phyloP scores from a whole-genome alignment of 2,888 invertebrate genomes.

The Creontiades dilutus region DNA sequence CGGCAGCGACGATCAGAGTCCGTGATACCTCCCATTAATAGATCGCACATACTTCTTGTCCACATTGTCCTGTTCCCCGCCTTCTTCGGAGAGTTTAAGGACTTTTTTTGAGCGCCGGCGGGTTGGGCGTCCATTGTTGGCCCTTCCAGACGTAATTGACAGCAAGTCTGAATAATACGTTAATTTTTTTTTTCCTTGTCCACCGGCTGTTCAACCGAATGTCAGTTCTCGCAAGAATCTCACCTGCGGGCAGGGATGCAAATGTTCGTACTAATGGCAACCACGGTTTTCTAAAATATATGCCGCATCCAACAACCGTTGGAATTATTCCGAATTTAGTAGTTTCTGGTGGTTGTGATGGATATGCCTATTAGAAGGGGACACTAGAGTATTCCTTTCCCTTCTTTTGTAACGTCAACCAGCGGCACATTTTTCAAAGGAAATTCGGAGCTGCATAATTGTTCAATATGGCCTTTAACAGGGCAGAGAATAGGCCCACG shows the following conservation, averaged over 20 bases:
- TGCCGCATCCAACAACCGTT: too few species aligned
- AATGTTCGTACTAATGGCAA: background rate
- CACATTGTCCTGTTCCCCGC: slow-evolving; percentile 65
- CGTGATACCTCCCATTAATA: slow-evolving; percentile 71
- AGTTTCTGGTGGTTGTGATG: too few species aligned
- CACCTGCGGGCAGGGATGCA: background rate
- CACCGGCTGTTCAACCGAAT: slow-evolving; percentile 29
- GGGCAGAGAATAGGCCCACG: too few species aligned
- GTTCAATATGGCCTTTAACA: too few species aligned
- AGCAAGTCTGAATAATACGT: slow-evolving; percentile 60
- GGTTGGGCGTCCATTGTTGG: slow-evolving; percentile 44
- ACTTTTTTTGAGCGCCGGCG: slow-evolving; percentile 51
- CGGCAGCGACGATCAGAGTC: slow-evolving; percentile 58
- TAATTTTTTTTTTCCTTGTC: slow-evolving; percentile 7
- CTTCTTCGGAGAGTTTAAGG: slow-evolving; percentile 22
- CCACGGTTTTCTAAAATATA: too few species aligned
- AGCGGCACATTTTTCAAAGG: too few species aligned
- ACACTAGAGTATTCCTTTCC: too few species aligned
- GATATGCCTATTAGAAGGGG: too few species aligned
- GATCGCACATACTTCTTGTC: slow-evolving; percentile 69
- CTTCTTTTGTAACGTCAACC: too few species aligned
- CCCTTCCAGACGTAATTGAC: slow-evolving; percentile 65
- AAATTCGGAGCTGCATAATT: too few species aligned
- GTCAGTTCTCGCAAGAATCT: slow-evolving; percentile 8
- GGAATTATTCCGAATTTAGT: too few species aligned